Conservation (phyloP, 2,888 invertebrate species). For the Drosophila leonis region DNA sequence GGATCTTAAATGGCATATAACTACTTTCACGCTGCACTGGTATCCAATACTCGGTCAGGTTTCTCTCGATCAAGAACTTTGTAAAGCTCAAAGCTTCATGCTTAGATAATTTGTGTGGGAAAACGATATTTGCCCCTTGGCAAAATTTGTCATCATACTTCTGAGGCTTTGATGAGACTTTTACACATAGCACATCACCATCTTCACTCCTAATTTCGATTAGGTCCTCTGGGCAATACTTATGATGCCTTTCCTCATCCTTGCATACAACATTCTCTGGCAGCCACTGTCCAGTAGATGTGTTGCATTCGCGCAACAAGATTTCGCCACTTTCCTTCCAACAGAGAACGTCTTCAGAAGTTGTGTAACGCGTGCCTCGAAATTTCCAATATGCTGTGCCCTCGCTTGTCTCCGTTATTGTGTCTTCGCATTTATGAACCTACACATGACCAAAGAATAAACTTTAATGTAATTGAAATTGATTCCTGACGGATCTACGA, state of each 20-base stretch:
- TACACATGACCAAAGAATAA: constrained; percentile 2
- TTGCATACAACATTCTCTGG: constrained; percentile 50
- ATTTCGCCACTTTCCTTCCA: constrained; percentile 49
- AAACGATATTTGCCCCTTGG: constrained; percentile 70
- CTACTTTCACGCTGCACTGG: constrained; percentile 85
- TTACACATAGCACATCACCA: constrained; percentile 74
- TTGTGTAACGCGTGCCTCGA: constrained; percentile 47
- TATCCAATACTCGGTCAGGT: constrained; percentile 85
- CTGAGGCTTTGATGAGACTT: constrained; percentile 72
- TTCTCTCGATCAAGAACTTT: constrained; percentile 38
- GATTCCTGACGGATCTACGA: not conserved
- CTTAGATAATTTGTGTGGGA: constrained; percentile 36
- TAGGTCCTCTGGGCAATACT: constrained; percentile 76
- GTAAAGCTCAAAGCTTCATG: constrained; percentile 2
- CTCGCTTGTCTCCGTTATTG: constrained; percentile 12
- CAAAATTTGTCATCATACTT: constrained; percentile 73
- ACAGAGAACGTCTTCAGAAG: constrained; percentile 57
- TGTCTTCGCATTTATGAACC: constrained; percentile 50
- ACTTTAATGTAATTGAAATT: not conserved
- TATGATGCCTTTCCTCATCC: constrained; percentile 27
- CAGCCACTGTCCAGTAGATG: constrained; percentile 54
- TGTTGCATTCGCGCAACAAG: constrained; percentile 63
- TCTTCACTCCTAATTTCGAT: constrained; percentile 52
- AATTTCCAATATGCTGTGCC: constrained; percentile 59
- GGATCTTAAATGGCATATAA: constrained; percentile 79